Conservation (phyloP, 2,888 invertebrate species). For the Syrphus vitripennis region DNA sequence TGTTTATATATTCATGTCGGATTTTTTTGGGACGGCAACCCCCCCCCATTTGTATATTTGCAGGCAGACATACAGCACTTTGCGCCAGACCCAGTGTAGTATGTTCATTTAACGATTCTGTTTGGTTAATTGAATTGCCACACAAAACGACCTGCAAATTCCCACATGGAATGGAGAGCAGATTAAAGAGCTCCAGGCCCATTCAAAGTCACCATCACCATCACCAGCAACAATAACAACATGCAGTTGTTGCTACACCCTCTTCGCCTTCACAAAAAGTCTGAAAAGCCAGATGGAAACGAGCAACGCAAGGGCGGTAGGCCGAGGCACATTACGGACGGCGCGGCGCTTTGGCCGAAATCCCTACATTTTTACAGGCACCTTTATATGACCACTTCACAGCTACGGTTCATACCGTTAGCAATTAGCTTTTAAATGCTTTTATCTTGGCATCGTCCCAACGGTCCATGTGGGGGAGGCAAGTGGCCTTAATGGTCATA, state of each 20-base stretch:
- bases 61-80: background rate
- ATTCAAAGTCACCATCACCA: background rate
- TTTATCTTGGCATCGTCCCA: constrained; percentile 64
- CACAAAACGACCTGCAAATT: constrained; percentile 66
- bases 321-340: background rate
- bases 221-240: constrained; percentile 2
- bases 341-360: background rate
- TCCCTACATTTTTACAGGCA: constrained; percentile 48
- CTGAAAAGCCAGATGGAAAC: background rate
- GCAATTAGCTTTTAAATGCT: constrained; percentile 71
- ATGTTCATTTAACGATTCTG: constrained; percentile 58
- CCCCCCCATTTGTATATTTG: background rate
- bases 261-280: background rate
- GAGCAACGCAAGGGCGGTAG: background rate
- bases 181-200: constrained; percentile 74
- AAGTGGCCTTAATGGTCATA: constrained; percentile 60
- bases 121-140: constrained; percentile 67
- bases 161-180: constrained; percentile 73
- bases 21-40: background rate
- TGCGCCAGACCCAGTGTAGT: background rate
- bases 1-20: constrained; percentile 18
- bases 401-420: constrained; percentile 59
- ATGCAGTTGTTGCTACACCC: background rate
- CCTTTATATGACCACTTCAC: constrained; percentile 66
- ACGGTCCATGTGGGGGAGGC: constrained; percentile 35